Base-by-base conservation (phyloP, 2,797 vertebrate species). In the Sebastes minor region DNA sequence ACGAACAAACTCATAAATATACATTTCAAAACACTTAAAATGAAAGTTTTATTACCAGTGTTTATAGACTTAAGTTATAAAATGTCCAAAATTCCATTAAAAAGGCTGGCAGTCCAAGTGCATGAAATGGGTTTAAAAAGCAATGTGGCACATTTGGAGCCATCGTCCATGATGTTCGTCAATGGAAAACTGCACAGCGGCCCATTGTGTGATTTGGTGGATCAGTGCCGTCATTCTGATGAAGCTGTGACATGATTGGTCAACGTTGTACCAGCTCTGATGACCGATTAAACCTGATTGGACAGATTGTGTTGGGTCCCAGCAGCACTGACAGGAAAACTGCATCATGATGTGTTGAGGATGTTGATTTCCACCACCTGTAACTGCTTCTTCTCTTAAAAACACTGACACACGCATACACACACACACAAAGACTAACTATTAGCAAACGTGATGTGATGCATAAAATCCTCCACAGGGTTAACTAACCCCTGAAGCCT, bases 1-100 rank as follows among this genome's bases (percentile, higher is more conserved):
- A 75, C 80, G 71, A 92, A 87, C 63, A 92, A 91, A 94, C 87
- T 80, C 78, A 92, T 92, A 94, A 95, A 85, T 94, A 94, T 79
- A 67, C 38, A 88, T 80, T 83, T 86, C 35, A 81, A 87, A 87
- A 85, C 61, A 85, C 68, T 73, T 87, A 84, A 91, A 92, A 89
- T 80, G 0, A 69, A 80, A 64, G 22, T 78, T 93, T 90, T 86
- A 93, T 93, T 92, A 92, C 82, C 89, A 94, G 90, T 93, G 88
- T 88, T 93, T 87, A 67, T 76, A 89, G 86, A 93, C 85, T 89
- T 61, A 27, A 57, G 76, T 74, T 82, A 87, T 86, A 90, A 93
- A 91, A 85, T 62, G 64, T 89, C 66, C 55, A 83, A 87, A 66
- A 69, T 79, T 68, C 66, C 71, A 84, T 69, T 82, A 83, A 88